Evolutionary conservation across 2,113 vertebrate species (phyloP).

Genomic region (Thymallus thymallus): DNA sequence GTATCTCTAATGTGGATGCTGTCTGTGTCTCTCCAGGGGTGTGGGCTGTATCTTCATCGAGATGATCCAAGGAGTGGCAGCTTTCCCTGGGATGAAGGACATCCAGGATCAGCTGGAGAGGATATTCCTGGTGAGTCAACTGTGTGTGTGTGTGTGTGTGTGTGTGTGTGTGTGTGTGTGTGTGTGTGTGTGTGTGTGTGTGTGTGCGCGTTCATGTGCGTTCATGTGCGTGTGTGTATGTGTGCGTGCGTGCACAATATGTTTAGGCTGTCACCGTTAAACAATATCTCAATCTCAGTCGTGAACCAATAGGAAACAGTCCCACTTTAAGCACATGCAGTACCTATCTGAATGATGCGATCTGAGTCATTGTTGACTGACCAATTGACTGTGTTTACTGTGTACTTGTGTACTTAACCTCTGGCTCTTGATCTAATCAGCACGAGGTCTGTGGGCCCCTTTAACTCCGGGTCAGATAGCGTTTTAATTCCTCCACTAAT

Average conservation of each 20-base stretch:
- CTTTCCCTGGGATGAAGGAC: constrained; percentile 98
- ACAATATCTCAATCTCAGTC: too few species aligned
- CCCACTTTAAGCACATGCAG: too few species aligned
- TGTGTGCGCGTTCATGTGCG: too few species aligned
- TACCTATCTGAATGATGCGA: too few species aligned
- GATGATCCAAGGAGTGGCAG: constrained; percentile 97
- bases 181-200: not conserved
- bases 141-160: not conserved
- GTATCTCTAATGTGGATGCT: not conserved
- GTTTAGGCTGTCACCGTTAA: not conserved
- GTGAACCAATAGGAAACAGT: too few species aligned
- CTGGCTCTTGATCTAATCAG: not conserved
- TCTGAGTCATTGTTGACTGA: too few species aligned
- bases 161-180: not conserved
- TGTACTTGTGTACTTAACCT: not conserved
- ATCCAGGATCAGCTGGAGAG: constrained; percentile 97
- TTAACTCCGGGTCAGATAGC: not conserved
- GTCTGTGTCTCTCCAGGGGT: constrained; percentile 77
- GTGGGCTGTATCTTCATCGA: constrained; percentile 98
- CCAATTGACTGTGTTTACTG: too few species aligned
- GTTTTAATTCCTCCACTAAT: not conserved
- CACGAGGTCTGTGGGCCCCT: not conserved
- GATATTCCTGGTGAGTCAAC: constrained; percentile 92
- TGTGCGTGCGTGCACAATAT: not conserved
- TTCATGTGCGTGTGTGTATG: too few species aligned